These are phyloP conservation scores for Adrianichthys oophorus DNA, from an alignment of 2,797 vertebrate genomes.

Conservation along the genomic window DNA sequence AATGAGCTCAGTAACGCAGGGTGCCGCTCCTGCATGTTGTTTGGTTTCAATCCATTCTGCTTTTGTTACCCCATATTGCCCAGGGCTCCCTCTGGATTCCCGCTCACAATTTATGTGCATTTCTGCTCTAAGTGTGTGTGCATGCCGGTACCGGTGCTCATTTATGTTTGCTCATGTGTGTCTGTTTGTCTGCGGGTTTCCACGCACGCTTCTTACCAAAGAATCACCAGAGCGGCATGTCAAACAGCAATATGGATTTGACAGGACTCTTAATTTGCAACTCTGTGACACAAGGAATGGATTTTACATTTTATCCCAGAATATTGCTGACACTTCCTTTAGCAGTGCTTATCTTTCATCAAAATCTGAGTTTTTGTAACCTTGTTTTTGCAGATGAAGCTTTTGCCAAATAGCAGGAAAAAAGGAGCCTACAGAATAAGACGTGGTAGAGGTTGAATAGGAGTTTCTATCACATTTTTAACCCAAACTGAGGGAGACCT, in stretches of 20 bases:
- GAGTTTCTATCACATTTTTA: background rate
- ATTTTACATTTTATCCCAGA: slow-evolving; percentile 48
- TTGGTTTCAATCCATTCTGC: slow-evolving; percentile 56
- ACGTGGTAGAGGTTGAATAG: no score
- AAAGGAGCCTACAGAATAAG: slow-evolving; percentile 25
- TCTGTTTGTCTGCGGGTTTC: slow-evolving; percentile 2
- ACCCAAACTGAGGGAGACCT: slow-evolving; percentile 2
- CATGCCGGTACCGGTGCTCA: slow-evolving; percentile 14
- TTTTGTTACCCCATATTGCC: slow-evolving; percentile 60
- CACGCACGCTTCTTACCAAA: slow-evolving; percentile 10
- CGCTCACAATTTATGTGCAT: slow-evolving; percentile 44
- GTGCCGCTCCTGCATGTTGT: slow-evolving; percentile 54
- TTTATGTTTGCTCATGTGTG: slow-evolving; percentile 3
- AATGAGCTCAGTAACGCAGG: slow-evolving; percentile 63
- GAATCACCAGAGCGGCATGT: slow-evolving; percentile 23
- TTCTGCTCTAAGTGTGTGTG: slow-evolving; percentile 36
- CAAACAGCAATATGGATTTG: slow-evolving; percentile 32
- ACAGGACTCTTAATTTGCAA: slow-evolving; percentile 63
- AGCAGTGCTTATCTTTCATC: slow-evolving; percentile 61
- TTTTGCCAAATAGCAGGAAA: slow-evolving; percentile 56
- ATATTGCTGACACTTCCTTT: slow-evolving; percentile 65
- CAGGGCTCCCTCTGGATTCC: slow-evolving; percentile 57
- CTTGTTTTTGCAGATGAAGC: slow-evolving; percentile 35
- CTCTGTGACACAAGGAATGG: slow-evolving; percentile 48
- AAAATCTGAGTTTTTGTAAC: slow-evolving; percentile 46